These are phyloP conservation scores for Characodon lateralis DNA, from an alignment of 2,797 vertebrate species.

Conservation along the genomic window DNA sequence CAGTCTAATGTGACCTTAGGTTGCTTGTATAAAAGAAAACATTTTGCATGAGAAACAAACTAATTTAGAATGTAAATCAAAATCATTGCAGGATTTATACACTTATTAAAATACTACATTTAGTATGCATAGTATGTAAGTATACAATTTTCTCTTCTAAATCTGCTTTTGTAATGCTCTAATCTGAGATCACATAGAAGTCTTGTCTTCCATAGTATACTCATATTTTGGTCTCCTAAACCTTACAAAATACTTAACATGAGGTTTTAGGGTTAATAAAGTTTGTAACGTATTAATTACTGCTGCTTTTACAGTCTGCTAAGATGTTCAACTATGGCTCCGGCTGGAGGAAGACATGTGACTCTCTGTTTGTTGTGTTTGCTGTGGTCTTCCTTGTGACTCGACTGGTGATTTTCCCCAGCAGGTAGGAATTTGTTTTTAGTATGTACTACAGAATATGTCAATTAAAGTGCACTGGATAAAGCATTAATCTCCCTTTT, in stretches of 20 bases:
- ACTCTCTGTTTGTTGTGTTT: slow-evolving; percentile 86
- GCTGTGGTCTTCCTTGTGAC: slow-evolving; percentile 86
- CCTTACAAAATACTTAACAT: background rate
- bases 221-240: background rate
- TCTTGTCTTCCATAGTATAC: background rate
- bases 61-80: background rate
- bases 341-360: slow-evolving; percentile 85
- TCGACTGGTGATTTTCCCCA: slow-evolving; percentile 86
- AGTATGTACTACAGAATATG: background rate
- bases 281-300: background rate
- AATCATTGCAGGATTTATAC: background rate
- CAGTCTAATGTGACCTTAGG: background rate
- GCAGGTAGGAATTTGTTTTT: slow-evolving; percentile 79
- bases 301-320: slow-evolving; percentile 78
- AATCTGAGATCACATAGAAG: background rate
- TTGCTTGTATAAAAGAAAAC: slow-evolving; percentile 4
- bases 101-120: too few relatives aligned
- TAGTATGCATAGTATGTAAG: background rate
- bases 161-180: background rate
- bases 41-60: background rate
- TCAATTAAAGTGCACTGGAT: background rate
- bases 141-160: background rate
- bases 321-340: slow-evolving; percentile 91
- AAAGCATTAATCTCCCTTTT: background rate
- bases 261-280: background rate